Percentiles rank a stretch among this genome's conserved stretches.
Evolutionary conservation across 2,888 invertebrate species (phyloP).

Genomic region (Coenonympha glycerion): DNA sequence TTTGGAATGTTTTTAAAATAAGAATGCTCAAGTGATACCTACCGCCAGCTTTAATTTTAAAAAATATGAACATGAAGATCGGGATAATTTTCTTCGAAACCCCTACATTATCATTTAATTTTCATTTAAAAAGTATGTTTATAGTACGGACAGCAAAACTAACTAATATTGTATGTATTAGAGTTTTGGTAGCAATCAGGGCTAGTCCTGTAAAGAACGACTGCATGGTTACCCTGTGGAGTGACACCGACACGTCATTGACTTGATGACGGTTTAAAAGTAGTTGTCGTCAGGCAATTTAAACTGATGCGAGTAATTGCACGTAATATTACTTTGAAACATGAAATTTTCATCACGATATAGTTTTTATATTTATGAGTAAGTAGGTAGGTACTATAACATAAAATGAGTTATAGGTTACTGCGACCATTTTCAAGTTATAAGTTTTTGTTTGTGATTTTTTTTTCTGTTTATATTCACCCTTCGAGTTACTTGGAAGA

Average conservation of each 20-base stretch:
- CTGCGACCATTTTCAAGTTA: background rate
- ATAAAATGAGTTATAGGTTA: no score
- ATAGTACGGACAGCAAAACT: no score
- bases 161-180: no score
- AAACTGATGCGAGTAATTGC: background rate
- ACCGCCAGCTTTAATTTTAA: no score
- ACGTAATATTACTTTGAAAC: background rate
- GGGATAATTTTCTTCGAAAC: no score
- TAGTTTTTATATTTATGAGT: background rate
- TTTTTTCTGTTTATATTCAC: background rate
- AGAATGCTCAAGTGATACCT: no score
- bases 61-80: no score
- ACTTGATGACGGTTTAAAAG: conserved; percentile 1
- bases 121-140: no score
- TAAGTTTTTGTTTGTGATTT: background rate
- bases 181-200: no score
- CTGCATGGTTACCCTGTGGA: background rate
- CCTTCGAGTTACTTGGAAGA: background rate
- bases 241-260: background rate
- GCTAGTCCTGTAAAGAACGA: background rate
- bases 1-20: no score
- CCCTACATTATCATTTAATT: no score
- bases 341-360: background rate
- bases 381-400: no score
- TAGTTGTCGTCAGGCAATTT: background rate